phyloP scores from a whole-genome alignment of 1,140 invertebrate species.

The Cyclargus thomasi region DNA sequence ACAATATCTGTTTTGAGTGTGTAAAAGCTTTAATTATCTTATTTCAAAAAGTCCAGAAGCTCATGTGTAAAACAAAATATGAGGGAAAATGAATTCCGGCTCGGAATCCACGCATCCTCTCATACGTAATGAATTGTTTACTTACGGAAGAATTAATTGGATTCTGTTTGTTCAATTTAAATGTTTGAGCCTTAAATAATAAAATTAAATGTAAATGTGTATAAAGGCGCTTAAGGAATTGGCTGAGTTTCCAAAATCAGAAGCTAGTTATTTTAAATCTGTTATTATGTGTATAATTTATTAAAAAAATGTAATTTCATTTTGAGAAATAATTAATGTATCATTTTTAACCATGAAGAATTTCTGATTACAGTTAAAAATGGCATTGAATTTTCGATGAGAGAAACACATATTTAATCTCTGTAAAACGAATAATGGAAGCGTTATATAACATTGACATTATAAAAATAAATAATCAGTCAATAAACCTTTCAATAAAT shows the following conservation, averaged over 20 bases:
- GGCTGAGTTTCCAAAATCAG: neutral
- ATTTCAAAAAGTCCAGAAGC: neutral
- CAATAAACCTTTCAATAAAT: no score
- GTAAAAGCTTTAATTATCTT: neutral
- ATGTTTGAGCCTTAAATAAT: conserved; percentile 10
- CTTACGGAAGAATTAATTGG: conserved; percentile 2
- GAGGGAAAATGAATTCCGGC: neutral
- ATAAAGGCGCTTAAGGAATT: neutral
- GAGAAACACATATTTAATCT: no score
- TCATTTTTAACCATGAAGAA: no score
- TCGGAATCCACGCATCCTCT: neutral
- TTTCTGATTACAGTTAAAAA: no score
- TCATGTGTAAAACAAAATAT: neutral
- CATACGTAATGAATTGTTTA: conserved; percentile 10
- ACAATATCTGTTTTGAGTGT: neutral
- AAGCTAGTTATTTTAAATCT: neutral
- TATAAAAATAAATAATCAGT: no score
- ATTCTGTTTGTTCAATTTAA: conserved; percentile 15
- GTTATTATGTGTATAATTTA: no score
- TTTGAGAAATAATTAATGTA: neutral
- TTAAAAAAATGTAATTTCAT: neutral
- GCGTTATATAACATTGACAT: no score
- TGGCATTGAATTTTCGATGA: no score
- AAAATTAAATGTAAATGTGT: neutral
- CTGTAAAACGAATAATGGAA: no score